Base-by-base conservation (phyloP, 2,113 vertebrate species). In the Pontoporia blainvillei region DNA sequence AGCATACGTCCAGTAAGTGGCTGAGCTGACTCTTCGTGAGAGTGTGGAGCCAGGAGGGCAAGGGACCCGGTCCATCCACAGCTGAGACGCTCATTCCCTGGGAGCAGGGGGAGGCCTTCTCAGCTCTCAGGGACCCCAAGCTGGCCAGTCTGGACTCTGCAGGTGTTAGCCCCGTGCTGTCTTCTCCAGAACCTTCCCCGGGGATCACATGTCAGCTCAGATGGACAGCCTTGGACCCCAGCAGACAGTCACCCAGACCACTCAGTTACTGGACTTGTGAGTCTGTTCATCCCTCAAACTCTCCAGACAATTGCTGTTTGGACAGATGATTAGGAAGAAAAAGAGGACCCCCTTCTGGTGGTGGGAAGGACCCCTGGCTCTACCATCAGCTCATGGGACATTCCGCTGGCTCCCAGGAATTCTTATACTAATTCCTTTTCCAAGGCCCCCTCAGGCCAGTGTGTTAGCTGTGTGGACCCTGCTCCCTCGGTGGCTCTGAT, bases 331-430 rank as follows among this genome's bases (percentile, higher is more conserved):
- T 21, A 23, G 18, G 6, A 61, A 10, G 62, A n/a, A 18, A 72
- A 34, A 14, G 34, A 12, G 8, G 52, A 44, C 34, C 11, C 54
- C 14, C 20, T 46, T 39, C 29, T 72, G 34, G 17, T 17, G 10
- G 34, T n/a, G 9, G 41, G 14, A 34, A 34, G 59, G 23, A 46
- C n/a, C 11, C 27, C 25, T 21, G 36, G 29, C 29, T 79, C 11
- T 31, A 2, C 54, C 4, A 3, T 29, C 31, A 75, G 83, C 36
- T 13, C 31, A 2, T 20, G 0, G 6, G 85, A 44, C 7, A 0
- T 67, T 14, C 54, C 3, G 15, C n/a, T 64, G 66, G 31, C 29
- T 78, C 11, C 44, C n/a, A 14, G 46, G 8, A 85, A 61, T 52
- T 67, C n/a, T 44, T 6, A 7, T 10, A 0, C 39, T 57, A 0